phyloP scores from a whole-genome alignment of 2,113 vertebrate genomes.

The Osmerus mordax region DNA sequence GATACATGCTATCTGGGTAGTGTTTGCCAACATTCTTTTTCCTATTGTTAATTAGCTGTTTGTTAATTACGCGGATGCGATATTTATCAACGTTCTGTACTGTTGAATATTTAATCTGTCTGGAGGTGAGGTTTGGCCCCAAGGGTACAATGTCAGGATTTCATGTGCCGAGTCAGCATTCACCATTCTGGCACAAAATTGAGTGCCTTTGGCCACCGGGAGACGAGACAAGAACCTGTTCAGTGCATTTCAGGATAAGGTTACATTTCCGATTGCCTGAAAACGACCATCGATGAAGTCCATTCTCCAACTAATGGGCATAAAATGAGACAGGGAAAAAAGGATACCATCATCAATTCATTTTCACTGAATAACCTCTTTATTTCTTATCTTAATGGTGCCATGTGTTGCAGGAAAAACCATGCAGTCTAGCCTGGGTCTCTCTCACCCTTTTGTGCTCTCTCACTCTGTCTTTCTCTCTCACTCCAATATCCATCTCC shows the following conservation, averaged over 20 bases:
- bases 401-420: background rate
- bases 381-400: background rate
- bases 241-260: slow-evolving; percentile 9
- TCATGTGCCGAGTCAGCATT: slow-evolving; percentile 29
- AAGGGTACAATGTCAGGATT: slow-evolving; percentile 17
- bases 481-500: background rate
- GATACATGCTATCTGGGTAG: slow-evolving; percentile 32
- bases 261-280: slow-evolving; percentile 15
- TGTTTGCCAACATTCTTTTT: slow-evolving; percentile 21
- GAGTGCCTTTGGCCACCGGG: slow-evolving; percentile 23
- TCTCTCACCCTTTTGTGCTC: slow-evolving; percentile 19
- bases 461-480: slow-evolving; percentile 28
- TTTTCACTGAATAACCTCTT: slow-evolving; percentile 4
- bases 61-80: slow-evolving; percentile 44
- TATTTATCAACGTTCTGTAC: slow-evolving; percentile 34
- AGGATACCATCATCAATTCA: background rate
- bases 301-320: background rate
- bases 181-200: background rate
- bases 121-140: slow-evolving; percentile 29
- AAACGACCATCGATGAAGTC: slow-evolving; percentile 1
- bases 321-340: background rate
- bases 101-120: slow-evolving; percentile 56
- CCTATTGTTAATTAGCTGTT: slow-evolving; percentile 42
- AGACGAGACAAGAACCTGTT: slow-evolving; percentile 20
- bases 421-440: background rate